These are phyloP conservation scores for Lampropteryx suffumata DNA, from an alignment of 2,888 invertebrate species.

Conservation along the genomic window DNA sequence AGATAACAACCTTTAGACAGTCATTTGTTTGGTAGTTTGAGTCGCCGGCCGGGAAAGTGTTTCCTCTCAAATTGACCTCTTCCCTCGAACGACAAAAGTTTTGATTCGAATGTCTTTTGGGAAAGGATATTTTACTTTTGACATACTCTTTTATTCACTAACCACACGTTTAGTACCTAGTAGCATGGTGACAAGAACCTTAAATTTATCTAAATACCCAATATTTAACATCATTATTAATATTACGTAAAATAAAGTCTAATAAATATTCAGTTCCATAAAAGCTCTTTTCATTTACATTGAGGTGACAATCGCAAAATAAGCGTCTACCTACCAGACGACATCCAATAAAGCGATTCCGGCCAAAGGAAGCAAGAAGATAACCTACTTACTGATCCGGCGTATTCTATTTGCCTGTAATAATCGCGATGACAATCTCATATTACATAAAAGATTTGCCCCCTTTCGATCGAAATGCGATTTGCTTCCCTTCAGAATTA, in stretches of 20 bases:
- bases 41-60: slow-evolving; percentile 51
- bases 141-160: neutral
- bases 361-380: slow-evolving; percentile 76
- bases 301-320: slow-evolving; percentile 50
- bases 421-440: slow-evolving; percentile 83
- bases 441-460: slow-evolving; percentile 83
- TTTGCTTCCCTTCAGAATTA: slow-evolving; percentile 78
- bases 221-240: neutral
- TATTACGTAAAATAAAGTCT: neutral
- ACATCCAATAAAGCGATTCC: slow-evolving; percentile 78
- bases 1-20: slow-evolving; percentile 65
- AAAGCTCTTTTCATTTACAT: slow-evolving; percentile 29
- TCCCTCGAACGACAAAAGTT: slow-evolving; percentile 65
- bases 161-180: no score
- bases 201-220: no score
- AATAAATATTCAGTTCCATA: slow-evolving; percentile 13
- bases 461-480: slow-evolving; percentile 81
- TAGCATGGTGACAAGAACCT: no score
- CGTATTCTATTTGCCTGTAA: slow-evolving; percentile 83
- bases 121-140: slow-evolving; percentile 23
- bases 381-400: slow-evolving; percentile 82
- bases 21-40: slow-evolving; percentile 71
- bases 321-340: slow-evolving; percentile 50
- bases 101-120: slow-evolving; percentile 57
- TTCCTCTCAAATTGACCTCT: slow-evolving; percentile 71